A percentile compares a stretch with the other conserved stretches of the same genome.
These are phyloP conservation scores for Nomada lathburiana DNA, from an alignment of 2,888 invertebrate species.

Conservation along the genomic window DNA sequence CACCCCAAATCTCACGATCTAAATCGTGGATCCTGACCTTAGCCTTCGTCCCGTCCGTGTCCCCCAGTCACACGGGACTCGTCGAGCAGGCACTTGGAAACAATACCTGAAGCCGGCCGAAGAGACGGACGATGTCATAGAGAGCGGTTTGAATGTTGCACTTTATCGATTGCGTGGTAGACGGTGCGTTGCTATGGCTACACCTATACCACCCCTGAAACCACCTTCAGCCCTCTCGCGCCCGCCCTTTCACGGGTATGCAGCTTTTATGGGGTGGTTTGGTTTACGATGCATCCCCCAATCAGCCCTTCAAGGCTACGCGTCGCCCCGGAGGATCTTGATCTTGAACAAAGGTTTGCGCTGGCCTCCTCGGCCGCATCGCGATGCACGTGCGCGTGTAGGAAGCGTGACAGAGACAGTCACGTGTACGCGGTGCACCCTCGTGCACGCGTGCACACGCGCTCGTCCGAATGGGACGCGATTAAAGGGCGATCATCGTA, in stretches of 20 bases:
- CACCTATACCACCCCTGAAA: constrained; percentile 73
- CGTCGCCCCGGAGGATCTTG: constrained; percentile 74
- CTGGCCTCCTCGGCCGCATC: constrained; percentile 26
- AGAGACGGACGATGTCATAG: constrained; percentile 53
- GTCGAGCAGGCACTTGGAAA: background rate
- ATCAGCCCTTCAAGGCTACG: constrained; percentile 61
- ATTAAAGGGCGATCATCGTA: constrained; percentile 42
- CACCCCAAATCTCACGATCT: background rate
- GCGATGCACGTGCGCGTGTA: constrained; percentile 9
- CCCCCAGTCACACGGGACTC: background rate
- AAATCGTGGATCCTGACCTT: constrained; percentile 40
- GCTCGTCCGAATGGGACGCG: background rate
- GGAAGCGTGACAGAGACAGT: constrained; percentile 9
- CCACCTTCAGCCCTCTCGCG: constrained; percentile 70
- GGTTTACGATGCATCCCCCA: constrained; percentile 66
- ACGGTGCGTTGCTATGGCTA: constrained; percentile 81
- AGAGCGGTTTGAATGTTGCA: constrained; percentile 75
- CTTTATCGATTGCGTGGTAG: constrained; percentile 79
- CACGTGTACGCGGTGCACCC: constrained; percentile 2
- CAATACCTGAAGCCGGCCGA: constrained; percentile 45
- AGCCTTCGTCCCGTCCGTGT: constrained; percentile 33
- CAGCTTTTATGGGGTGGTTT: constrained; percentile 69
- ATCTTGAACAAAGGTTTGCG: constrained; percentile 75
- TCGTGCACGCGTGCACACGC: background rate
- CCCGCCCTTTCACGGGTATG: constrained; percentile 68